Evolutionary conservation across 1,140 invertebrate genomes (phyloP), one percentile per base, ranked within the genome.

Genomic region (Choristoneura fumiferana): DNA sequence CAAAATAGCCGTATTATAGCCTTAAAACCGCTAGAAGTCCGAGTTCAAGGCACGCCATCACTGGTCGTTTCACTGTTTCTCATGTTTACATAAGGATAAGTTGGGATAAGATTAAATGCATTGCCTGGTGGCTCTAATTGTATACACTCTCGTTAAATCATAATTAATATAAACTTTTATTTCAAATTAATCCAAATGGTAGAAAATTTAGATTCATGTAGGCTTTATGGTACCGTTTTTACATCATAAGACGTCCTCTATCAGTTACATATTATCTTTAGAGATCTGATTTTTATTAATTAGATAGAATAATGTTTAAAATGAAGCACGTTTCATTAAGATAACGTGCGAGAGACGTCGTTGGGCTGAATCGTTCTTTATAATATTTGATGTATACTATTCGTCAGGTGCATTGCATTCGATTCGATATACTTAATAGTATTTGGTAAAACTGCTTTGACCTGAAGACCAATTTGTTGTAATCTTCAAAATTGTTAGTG

Each of bases 1-100:
- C 18, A 38, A 40, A n/a, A 58, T 35, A 38, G 38, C 14, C 54
- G 54, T 36, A 38, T 36, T 36, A 38, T 55, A 35, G 39, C 29
- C 5, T 34, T 13, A 45, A 45, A 45, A 35, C 17, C 43, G 43
- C 22, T 49, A 49, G n/a, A 12, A 10, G 17, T n/a, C 43, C 10
- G 22, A 22, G 43, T 49, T 49, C 22, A 49, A 49, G 17, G 22
- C n/a, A 18, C 43, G 14, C 1, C 22, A 12, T 33, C 18, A 12
- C 18, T 29, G 43, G 1, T 49, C 43, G 43, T 49, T 49, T n/a
- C n/a, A n/a, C n/a, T n/a, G 12, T 33, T 29, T 49, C 22, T 22
- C 22, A 49, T 49, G 22, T 49, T 49, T 49, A 49, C 43, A 49
- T 18, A 29, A 10, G 22, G 43, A 33, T 49, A 29, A 49, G 0